Base-by-base conservation (phyloP, 2,888 invertebrate genomes). In the Chrysopilus asiliformis region DNA sequence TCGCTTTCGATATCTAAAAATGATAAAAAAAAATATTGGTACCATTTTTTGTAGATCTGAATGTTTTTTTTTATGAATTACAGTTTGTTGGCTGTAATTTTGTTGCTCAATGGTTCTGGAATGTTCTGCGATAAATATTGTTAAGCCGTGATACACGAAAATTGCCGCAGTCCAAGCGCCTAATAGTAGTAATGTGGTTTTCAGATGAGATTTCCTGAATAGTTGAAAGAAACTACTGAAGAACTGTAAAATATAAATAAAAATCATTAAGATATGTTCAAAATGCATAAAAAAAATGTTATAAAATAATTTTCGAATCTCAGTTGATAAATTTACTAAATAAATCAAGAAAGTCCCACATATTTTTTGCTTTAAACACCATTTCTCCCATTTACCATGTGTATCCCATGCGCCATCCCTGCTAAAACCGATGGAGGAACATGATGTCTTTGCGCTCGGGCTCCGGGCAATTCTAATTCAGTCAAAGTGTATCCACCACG, bases 181-280 rank as follows among this genome's bases (percentile, higher is more conserved):
- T 4, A 76, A 70, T 15, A 81, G 64, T 0, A 74, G 65, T 1
- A 74, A 45, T 1, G 81, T 81, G 3, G 72, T 70, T 39, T 66
- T 68, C 36, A 74, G 62, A 52, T 78, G 72, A 1, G 76, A 67
- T 12, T 68, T 68, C 10, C 76, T 71, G 47, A 79, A 75, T 32
- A 81, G 57, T 50, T 76, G 74, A 52, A 74, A 68, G 47, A 80
- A 76, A 29, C 78, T 71, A 51, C 74, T 76, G 67, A 76, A 74
- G 55, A 79, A 77, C 79, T 81, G 65, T 8, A 53, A 61, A 42
- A 35, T 20, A 3, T 12, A n/a, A n/a, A n/a, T n/a, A n/a, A n/a
- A n/a, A n/a, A n/a, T n/a, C n/a, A n/a, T n/a, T n/a, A n/a, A n/a
- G n/a, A n/a, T n/a, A n/a, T n/a, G n/a, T n/a, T n/a, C n/a, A n/a